A percentile compares a stretch with the other conserved stretches of the same genome.
phyloP scores from a whole-genome alignment of 2,888 invertebrate genomes.

The Brachyopa scutellaris region DNA sequence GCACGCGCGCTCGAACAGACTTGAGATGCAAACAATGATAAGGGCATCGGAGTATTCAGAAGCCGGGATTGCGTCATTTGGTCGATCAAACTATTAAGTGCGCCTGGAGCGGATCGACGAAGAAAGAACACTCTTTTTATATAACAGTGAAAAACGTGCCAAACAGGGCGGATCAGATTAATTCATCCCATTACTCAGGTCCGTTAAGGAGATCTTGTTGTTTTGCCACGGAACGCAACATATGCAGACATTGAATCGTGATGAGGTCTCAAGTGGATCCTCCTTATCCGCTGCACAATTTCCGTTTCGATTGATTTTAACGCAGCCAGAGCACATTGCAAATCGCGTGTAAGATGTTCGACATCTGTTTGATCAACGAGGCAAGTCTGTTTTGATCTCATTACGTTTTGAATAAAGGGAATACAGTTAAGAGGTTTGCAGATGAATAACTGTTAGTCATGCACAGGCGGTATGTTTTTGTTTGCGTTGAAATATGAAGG shows the following conservation, averaged over 20 bases:
- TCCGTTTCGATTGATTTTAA: slow-evolving; percentile 68
- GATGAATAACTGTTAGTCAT: slow-evolving; percentile 44
- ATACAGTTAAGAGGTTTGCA: slow-evolving; percentile 22
- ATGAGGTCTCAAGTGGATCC: slow-evolving; percentile 62
- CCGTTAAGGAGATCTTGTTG: slow-evolving; percentile 65
- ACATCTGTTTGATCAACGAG: slow-evolving; percentile 52
- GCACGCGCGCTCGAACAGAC: background rate
- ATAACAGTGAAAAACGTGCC: slow-evolving; percentile 64
- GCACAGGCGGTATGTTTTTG: slow-evolving; percentile 10
- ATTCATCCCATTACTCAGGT: slow-evolving; percentile 63
- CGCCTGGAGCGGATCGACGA: background rate
- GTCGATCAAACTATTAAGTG: slow-evolving; percentile 57
- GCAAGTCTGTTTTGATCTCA: slow-evolving; percentile 61
- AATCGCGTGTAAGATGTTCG: slow-evolving; percentile 47
- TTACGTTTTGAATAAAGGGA: slow-evolving; percentile 13
- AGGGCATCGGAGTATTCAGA: slow-evolving; percentile 37
- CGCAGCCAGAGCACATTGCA: slow-evolving; percentile 43
- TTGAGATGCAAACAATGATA: slow-evolving; percentile 52
- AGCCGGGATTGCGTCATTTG: slow-evolving; percentile 69
- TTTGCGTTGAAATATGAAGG: no score
- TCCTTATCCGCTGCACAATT: slow-evolving; percentile 70
- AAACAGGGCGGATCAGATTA: slow-evolving; percentile 68
- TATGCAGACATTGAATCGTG: slow-evolving; percentile 36
- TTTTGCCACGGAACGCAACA: slow-evolving; percentile 43
- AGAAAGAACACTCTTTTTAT: slow-evolving; percentile 25